These are phyloP conservation scores for Acronicta alni DNA, from an alignment of 2,888 invertebrate genomes.

Conservation along the genomic window DNA sequence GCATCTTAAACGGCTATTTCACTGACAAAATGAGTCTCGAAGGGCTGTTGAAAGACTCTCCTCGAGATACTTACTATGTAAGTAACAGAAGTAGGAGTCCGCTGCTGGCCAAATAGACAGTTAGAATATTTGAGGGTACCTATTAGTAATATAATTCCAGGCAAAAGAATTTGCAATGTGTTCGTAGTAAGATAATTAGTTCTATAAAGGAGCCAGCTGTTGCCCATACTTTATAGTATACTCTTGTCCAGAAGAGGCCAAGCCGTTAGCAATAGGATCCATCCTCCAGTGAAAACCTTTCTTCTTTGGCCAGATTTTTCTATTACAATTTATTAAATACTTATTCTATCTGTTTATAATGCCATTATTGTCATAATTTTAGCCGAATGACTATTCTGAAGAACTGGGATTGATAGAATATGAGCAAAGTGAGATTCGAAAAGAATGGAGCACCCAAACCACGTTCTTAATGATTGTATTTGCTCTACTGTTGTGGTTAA, in stretches of 20 bases:
- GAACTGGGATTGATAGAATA: conserved; percentile 44
- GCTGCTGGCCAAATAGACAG: not conserved
- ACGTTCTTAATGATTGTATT: conserved; percentile 65
- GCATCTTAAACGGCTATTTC: conserved; percentile 9
- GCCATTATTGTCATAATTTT: conserved; percentile 23
- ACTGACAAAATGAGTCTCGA: conserved; percentile 29
- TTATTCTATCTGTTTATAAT: too few species aligned
- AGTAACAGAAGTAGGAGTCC: conserved; percentile 19
- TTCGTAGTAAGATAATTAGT: not conserved
- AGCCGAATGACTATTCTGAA: conserved; percentile 43
- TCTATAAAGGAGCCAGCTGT: not conserved
- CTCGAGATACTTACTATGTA: conserved; percentile 39
- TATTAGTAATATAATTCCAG: too few species aligned
- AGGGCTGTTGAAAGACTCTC: conserved; percentile 28
- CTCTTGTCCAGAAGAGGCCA: too few species aligned
- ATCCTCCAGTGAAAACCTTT: too few species aligned
- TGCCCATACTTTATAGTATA: not conserved
- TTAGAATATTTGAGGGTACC: too few species aligned
- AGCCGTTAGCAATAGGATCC: too few species aligned
- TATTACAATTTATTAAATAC: too few species aligned
- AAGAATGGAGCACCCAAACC: conserved; percentile 58
- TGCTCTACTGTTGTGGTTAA: conserved; percentile 67
- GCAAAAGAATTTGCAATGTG: not conserved
- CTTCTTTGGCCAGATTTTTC: too few species aligned
- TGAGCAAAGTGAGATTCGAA: conserved; percentile 22